These are phyloP conservation scores for Melitaea cinxia DNA, from an alignment of 1,140 invertebrate species.

Conservation along the genomic window DNA sequence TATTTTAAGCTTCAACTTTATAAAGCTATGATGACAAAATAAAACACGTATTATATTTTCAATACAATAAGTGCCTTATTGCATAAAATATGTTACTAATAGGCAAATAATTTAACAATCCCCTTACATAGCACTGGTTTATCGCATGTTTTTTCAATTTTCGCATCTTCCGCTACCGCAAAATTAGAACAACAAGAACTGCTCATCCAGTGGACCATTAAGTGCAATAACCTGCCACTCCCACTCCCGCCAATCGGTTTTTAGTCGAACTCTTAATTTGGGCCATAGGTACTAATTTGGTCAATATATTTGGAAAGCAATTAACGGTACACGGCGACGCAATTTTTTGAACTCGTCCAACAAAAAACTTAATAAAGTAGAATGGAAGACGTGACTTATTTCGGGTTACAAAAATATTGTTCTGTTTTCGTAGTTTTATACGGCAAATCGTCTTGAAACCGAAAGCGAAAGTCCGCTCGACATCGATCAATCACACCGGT, in stretches of 20 bases:
- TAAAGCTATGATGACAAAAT: too few species aligned
- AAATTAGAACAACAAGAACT: conserved; percentile 24
- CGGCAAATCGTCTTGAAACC: background rate
- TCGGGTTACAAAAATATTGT: background rate
- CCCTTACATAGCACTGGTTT: too few species aligned
- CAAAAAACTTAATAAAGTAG: background rate
- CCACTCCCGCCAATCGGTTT: conserved; percentile 9
- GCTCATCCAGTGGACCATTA: conserved; percentile 35
- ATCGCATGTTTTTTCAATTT: background rate
- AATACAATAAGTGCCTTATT: too few species aligned
- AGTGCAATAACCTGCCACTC: conserved; percentile 37
- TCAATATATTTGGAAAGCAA: conserved; percentile 20
- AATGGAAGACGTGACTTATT: conserved; percentile 4
- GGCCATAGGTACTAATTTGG: conserved; percentile 17
- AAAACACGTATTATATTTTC: too few species aligned
- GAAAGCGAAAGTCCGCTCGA: conserved; percentile 7
- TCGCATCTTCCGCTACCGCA: background rate
- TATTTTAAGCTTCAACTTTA: too few species aligned
- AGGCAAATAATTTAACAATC: too few species aligned
- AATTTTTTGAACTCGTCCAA: conserved; percentile 6
- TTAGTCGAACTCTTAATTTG: conserved; percentile 21
- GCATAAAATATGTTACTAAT: too few species aligned
- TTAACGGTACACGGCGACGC: conserved; percentile 21
- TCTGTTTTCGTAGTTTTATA: background rate
- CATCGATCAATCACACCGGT: conserved; percentile 1